Evolutionary conservation across 2,888 invertebrate genomes (phyloP), one percentile per base, ranked within the genome.

Genomic region (Cantharis lateralis): DNA sequence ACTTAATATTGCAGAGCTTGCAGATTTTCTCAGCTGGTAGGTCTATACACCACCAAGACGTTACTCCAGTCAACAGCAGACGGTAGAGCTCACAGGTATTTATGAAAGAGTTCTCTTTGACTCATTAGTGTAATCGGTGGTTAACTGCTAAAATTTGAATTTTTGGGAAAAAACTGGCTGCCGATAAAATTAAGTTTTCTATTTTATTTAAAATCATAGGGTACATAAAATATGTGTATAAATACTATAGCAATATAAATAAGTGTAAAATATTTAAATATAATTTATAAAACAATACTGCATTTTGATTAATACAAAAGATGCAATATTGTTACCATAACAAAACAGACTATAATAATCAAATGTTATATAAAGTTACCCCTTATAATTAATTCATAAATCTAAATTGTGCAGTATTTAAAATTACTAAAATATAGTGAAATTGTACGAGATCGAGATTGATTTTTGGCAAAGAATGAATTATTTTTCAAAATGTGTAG

Each of bases 231-330:
- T 48, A 48, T n/a, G 7, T 48, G 0, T 48, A n/a, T 48, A n/a
- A n/a, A n/a, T 48, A 48, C n/a, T 7, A 48, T n/a, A n/a, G n/a
- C n/a, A 48, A 48, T 13, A 48, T 48, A 48, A 48, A 48, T 48
- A 48, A 4, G n/a, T 48, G 48, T 48, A 48, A 48, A 48, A 48
- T 7, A n/a, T n/a, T n/a, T n/a, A n/a, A 48, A 48, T 48, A 48
- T 48, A 48, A 48, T n/a, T 48, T 66, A 66, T 20, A 66, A 66
- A 66, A 66, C 64, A 66, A 66, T 66, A 66, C 64, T 66, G 64
- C 64, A 66, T 20, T 20, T 24, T 5, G 48, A 48, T n/a, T n/a
- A 48, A 48, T 48, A 48, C 48, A 20, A 20, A 20, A 20, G n/a
- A 66, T 16, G 24, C 64, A 66, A 66, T 66, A 66, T 16, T 24